Evolutionary conservation across 1,140 invertebrate genomes (phyloP), one percentile per base, ranked within the genome.

Genomic region (Cotesia typhae): DNA sequence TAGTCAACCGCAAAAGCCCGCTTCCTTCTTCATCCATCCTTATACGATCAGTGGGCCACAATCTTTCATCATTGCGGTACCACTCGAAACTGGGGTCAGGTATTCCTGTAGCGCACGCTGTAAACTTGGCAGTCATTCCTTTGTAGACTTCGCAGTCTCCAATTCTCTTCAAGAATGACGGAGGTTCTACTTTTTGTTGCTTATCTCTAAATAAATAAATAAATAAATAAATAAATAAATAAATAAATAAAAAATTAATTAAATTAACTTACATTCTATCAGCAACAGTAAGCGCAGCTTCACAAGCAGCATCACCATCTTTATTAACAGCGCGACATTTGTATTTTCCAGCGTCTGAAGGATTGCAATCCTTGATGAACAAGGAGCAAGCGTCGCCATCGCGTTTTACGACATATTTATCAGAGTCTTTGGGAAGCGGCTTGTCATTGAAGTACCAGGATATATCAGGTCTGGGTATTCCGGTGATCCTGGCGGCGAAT

Each of bases 51-150:
- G 93, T 92, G 12, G 93, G 92, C 86, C 91, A 94, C 1, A 98
- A 77, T 80, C 92, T 92, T 64, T 92, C 89, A 59, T 91, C 94
- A 81, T 96, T 93, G 61, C 93, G 92, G 84, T 90, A 95, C 94
- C 95, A 94, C 76, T 94, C 92, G 63, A 92, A 94, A 61, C 94
- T 93, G 0, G 95, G 95, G 63, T 96, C 94, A 0, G 96, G 96
- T 73, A 89, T 91, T 51, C 96, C 96, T 12, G 92, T 92, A 38
- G 93, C 90, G 81, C 95, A 96, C 38, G 95, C 95, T 12, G 95
- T 97, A 82, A 97, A 97, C 83, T 96, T 96, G 17, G 94, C 95
- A 14, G 92, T 92, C 92, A 96, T 95, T 6, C 94, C 93, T 78
- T 93, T 92, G 82, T 94, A 94, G 17, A 96, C 89, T 84, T 97